Percentiles rank a stretch among this genome's conserved stretches.
These are phyloP conservation scores for Meandrina meandrites DNA, from an alignment of 92 coral and sea anemone species.

Conservation along the genomic window DNA sequence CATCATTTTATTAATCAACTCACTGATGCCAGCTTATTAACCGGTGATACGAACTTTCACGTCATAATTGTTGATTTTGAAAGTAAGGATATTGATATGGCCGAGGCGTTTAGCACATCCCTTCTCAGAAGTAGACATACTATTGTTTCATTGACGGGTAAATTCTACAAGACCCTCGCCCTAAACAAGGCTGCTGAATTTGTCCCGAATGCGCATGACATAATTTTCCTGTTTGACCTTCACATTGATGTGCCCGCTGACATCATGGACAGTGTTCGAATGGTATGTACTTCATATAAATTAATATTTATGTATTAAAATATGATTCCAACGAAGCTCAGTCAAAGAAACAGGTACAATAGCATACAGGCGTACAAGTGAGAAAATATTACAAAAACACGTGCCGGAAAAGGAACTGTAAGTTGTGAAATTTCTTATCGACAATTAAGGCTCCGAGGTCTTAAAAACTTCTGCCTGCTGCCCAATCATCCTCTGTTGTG, in stretches of 20 bases:
- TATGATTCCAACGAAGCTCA: too few relatives aligned
- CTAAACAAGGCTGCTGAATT: slow-evolving; percentile 43
- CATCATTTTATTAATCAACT: slow-evolving; percentile 35
- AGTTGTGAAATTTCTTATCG: too few relatives aligned
- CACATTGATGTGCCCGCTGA: slow-evolving; percentile 41
- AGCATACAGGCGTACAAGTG: too few relatives aligned
- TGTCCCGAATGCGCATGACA: slow-evolving; percentile 29
- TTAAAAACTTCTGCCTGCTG: too few relatives aligned
- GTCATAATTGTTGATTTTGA: slow-evolving; percentile 51
- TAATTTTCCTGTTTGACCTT: slow-evolving; percentile 49
- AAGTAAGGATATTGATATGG: slow-evolving; percentile 46
- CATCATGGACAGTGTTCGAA: slow-evolving; percentile 48
- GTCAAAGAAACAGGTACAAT: too few relatives aligned
- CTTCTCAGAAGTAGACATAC: slow-evolving; percentile 33
- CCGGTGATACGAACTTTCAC: slow-evolving; percentile 40
- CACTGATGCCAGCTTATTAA: slow-evolving; percentile 29
- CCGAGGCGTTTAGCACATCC: slow-evolving; percentile 20
- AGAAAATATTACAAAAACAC: too few relatives aligned
- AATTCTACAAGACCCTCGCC: slow-evolving; percentile 46
- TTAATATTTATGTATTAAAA: too few relatives aligned
- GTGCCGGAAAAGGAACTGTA: too few relatives aligned
- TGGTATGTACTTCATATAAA: slow-evolving; percentile 22
- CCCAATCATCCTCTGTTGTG: too few relatives aligned
- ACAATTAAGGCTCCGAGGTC: too few relatives aligned
- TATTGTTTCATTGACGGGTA: slow-evolving; percentile 29